Base-by-base conservation (phyloP, 2,113 vertebrate species). In the Rhinichthys klamathensis region DNA sequence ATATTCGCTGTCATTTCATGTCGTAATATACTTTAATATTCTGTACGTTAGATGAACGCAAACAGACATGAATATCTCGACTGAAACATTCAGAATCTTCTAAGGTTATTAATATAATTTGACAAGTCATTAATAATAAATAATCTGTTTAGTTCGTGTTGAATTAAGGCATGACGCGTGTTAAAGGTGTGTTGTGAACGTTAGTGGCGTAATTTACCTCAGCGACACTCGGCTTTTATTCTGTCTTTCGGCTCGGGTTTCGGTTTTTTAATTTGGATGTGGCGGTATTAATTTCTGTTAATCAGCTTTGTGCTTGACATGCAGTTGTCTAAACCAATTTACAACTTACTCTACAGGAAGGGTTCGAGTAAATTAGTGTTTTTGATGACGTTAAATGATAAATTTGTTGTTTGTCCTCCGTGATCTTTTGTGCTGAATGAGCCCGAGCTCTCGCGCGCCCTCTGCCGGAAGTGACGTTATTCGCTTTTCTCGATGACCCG, bases 271-370 rank as follows among this genome's bases (percentile, higher is more conserved):
- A 27, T 27, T 11, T 4, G 10, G 25, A 2, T 65, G 13, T 67
- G 6, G 27, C 6, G 1, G 6, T 67, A 32, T 67, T 32, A 3
- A 32, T 67, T 32, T 8, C 2, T 58, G 54, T 16, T 51, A 4
- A 15, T 51, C 3, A 4, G 54, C 21, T 58, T 9, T 58, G 4
- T 54, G 41, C 9, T 41, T 41, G 41, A 41, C 41, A 41, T 49
- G 0, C 5, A 54, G 58, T 56, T 56, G 54, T 25, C 7, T 23
- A 6, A 9, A 11, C 21, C 56, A 9, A 0, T 23, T 60, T n/a
- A 3, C 3, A 0, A 4, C 10, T 12, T 4, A 12, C 5, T 25
- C 18, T 0, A n/a, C 21, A 12, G 10, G 3, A 12, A 25, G 3
- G 1, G 58, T 5, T 23, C 2, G 58, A 0, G 10, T 41, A 41